Conservation (phyloP, 2,113 vertebrate species). For the Archilochus colubris region DNA sequence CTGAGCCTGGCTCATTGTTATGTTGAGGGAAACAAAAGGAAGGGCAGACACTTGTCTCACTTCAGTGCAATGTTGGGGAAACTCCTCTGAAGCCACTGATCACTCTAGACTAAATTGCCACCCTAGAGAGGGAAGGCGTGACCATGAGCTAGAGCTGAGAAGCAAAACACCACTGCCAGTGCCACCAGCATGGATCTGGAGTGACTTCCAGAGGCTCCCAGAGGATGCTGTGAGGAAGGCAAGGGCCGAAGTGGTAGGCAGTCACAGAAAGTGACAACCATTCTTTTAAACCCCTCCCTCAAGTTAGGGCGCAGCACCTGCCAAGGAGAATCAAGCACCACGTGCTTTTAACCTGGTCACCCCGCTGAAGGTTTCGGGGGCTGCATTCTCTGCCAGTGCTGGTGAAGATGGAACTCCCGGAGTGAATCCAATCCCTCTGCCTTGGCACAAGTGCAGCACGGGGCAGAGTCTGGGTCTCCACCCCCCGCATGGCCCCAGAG, state of each 20-base stretch:
- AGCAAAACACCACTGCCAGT: not conserved
- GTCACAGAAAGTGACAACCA: not conserved
- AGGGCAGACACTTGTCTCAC: not conserved
- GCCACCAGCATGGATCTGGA: not conserved
- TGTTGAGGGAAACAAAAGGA: not conserved
- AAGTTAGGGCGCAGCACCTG: not conserved
- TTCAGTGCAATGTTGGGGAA: not conserved
- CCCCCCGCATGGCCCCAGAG: not conserved
- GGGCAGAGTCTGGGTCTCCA: not conserved
- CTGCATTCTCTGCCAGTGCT: not conserved
- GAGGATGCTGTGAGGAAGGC: not conserved
- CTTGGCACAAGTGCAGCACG: rapidly evolving
- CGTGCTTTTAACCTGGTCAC: slow-evolving; percentile 32
- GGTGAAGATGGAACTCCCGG: not conserved
- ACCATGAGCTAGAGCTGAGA: not conserved
- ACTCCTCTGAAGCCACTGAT: not conserved
- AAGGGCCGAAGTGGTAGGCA: not conserved
- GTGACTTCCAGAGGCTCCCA: not conserved
- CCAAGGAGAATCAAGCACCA: not conserved
- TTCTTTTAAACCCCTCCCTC: not conserved
- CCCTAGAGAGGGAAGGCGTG: not conserved
- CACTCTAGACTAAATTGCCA: not conserved
- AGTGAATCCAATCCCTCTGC: not conserved
- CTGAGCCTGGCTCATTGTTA: not conserved
- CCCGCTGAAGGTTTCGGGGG: not conserved